A percentile compares a stretch with the other conserved stretches of the same genome.
phyloP scores from a whole-genome alignment of 2,113 vertebrate genomes.

The Lepisosteus oculatus region DNA sequence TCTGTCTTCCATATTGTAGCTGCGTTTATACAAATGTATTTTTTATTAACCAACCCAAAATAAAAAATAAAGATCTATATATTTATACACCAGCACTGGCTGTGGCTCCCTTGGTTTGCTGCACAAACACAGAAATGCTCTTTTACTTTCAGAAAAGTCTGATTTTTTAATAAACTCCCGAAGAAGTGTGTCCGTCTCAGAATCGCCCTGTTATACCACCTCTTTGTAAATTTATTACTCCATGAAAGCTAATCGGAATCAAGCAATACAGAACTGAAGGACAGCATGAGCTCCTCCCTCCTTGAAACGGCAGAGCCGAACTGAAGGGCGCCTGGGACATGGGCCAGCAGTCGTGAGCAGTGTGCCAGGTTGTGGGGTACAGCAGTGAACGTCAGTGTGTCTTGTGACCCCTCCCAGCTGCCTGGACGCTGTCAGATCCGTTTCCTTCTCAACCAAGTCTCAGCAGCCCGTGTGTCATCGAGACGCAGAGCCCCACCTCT shows the following conservation, averaged over 20 bases:
- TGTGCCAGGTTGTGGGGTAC: not conserved
- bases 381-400: slow-evolving; percentile 15
- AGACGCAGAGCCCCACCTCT: slow-evolving; percentile 42
- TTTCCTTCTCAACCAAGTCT: slow-evolving; percentile 55
- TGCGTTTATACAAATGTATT: slow-evolving; percentile 55
- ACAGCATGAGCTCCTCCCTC: too few relatives aligned
- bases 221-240: too few relatives aligned
- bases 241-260: too few relatives aligned
- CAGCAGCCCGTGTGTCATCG: slow-evolving; percentile 61
- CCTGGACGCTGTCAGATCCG: slow-evolving; percentile 38
- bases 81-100: slow-evolving; percentile 59
- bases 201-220: too few relatives aligned
- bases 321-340: too few relatives aligned
- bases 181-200: too few relatives aligned
- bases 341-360: not conserved
- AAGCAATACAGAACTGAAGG: too few relatives aligned
- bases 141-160: too few relatives aligned
- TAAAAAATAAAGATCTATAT: slow-evolving; percentile 73
- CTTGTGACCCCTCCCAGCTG: slow-evolving; percentile 23
- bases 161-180: too few relatives aligned
- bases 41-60: slow-evolving; percentile 62
- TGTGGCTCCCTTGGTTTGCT: slow-evolving; percentile 8
- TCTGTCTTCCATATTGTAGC: slow-evolving; percentile 44
- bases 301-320: too few relatives aligned
- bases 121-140: too few relatives aligned